Evolutionary conservation across 2,797 vertebrate genomes (phyloP).

Genomic region (Peromyscus aztecus): DNA sequence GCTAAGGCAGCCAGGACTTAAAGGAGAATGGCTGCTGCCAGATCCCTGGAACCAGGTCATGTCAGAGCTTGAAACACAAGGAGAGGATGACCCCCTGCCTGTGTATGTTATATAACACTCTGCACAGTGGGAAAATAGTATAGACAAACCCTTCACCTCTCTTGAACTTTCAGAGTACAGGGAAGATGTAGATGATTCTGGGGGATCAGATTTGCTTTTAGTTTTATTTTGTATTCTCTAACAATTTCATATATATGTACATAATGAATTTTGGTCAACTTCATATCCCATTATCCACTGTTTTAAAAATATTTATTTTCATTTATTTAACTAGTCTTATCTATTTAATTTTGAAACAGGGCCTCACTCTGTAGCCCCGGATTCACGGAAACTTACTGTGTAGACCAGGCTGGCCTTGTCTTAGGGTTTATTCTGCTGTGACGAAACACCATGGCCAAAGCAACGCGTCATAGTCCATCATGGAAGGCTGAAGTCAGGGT

Average conservation of each 20-base stretch:
- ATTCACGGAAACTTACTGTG: neutral
- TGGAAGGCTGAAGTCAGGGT: neutral
- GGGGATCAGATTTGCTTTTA: neutral
- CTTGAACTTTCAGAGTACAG: neutral
- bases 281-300: neutral
- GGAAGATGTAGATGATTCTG: neutral
- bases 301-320: neutral
- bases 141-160: slow-evolving; percentile 5
- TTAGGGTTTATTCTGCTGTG: neutral
- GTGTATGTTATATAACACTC: neutral
- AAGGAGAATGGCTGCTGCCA: neutral
- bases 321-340: neutral
- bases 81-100: neutral
- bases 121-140: neutral
- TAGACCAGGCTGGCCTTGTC: neutral
- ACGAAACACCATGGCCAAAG: neutral
- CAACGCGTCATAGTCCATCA: neutral
- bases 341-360: neutral
- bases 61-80: neutral
- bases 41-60: neutral
- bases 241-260: neutral
- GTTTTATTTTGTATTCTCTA: neutral
- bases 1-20: slow-evolving; percentile 33
- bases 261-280: neutral
- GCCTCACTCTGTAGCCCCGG: neutral